Base-by-base conservation (phyloP, 2,797 vertebrate species). In the Chiloscyllium punctatum region DNA sequence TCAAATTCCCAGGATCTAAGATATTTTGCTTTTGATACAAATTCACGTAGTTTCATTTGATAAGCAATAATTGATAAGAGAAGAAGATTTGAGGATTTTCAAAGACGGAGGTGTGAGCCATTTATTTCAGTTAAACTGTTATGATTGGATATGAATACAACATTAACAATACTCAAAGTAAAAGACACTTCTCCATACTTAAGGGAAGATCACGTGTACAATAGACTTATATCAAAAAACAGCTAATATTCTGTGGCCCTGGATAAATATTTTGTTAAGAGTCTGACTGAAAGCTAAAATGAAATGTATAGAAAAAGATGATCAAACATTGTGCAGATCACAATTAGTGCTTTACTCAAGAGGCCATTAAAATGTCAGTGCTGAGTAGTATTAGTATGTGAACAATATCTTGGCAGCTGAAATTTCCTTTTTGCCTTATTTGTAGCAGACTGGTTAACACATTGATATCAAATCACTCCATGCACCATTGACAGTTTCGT, bases 201-300 rank as follows among this genome's bases (percentile, higher is more conserved):
- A 37, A 84, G 37, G 42, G 79, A 16, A 84, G 37, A 21, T 4
- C 79, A 84, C 42, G 18, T 37, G 37, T 84, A 18, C 18, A 84
- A 42, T 42, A 84, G 15, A 84, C 37, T 37, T 16, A 15, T 37
- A 42, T 62, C 18, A 42, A 84, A 48, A 42, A 84, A 84, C 79
- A 37, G 15, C 42, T 84, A 84, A 48, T 84, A 84, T 18, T 37
- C 37, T 84, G 16, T 4, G 21, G 79, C 16, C n/a, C 79, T 84
- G 79, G 37, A 42, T 84, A 84, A 84, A 42, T 84, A 37, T 84
- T 84, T 84, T 42, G n/a, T 84, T 84, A 84, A 84, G 79, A 84
- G 79, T 42, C 16, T 42, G 37, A 84, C 42, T 84, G 16, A 42
- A 84, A 37, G n/a, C 6, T 84, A 16, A 1, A 84, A 21, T 48